A percentile compares a stretch with the other conserved stretches of the same genome.
phyloP scores from a whole-genome alignment of 2,888 invertebrate genomes.

The Sarcophaga variegata region DNA sequence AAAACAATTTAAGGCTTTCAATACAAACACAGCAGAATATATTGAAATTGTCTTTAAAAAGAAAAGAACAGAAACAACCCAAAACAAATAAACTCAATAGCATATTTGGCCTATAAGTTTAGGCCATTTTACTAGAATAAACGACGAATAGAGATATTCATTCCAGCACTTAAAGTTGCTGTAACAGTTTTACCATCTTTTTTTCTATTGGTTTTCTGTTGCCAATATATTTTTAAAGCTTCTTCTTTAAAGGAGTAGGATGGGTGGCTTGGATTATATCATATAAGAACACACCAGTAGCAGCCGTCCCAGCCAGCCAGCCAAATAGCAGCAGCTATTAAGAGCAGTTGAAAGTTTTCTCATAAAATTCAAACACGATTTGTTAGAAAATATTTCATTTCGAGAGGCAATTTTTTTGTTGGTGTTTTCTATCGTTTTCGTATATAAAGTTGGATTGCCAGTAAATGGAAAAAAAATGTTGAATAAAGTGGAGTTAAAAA shows the following conservation, averaged over 20 bases:
- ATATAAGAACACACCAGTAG: background rate
- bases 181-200: slow-evolving; percentile 14
- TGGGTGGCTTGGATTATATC: too few species aligned
- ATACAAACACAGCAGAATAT: too few species aligned
- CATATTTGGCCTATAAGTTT: slow-evolving; percentile 28
- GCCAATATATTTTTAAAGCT: slow-evolving; percentile 55
- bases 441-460: too few species aligned
- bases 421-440: too few species aligned
- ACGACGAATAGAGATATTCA: too few species aligned
- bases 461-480: background rate
- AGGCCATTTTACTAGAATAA: too few species aligned
- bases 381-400: slow-evolving; percentile 20
- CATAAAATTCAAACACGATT: slow-evolving; percentile 66
- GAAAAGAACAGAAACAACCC: too few species aligned
- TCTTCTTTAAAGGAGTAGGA: background rate
- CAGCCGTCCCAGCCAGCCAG: background rate
- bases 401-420: background rate
- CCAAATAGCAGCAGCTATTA: slow-evolving; percentile 1
- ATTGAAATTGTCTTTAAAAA: too few species aligned
- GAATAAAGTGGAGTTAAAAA: slow-evolving; percentile 6
- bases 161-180: slow-evolving; percentile 49
- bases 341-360: slow-evolving; percentile 66
- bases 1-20: too few species aligned
- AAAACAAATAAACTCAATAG: background rate
- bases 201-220: slow-evolving; percentile 28